A percentile compares a stretch with the other conserved stretches of the same genome.
These are phyloP conservation scores for Dendroctonus ponderosae DNA, from an alignment of 1,140 invertebrate genomes.

Conservation along the genomic window DNA sequence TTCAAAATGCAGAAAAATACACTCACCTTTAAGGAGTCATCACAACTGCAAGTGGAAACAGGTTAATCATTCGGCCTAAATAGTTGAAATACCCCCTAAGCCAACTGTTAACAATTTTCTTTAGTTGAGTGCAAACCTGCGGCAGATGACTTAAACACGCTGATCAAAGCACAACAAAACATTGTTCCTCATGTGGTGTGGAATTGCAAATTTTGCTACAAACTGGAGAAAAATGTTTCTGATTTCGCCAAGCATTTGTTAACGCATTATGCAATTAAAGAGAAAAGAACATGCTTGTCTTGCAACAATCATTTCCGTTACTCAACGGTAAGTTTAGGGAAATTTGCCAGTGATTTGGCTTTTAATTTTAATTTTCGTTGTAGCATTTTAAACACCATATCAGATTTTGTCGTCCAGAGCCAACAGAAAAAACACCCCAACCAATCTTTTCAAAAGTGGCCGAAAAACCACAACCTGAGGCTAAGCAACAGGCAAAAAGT, in stretches of 20 bases:
- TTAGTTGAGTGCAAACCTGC: background rate
- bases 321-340: slow-evolving; percentile 36
- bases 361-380: background rate
- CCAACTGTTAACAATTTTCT: background rate
- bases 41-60: slow-evolving; percentile 5
- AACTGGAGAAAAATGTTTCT: slow-evolving; percentile 42
- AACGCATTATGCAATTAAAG: slow-evolving; percentile 44
- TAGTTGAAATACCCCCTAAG: background rate
- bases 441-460: too few species aligned
- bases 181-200: slow-evolving; percentile 44
- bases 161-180: slow-evolving; percentile 46
- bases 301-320: slow-evolving; percentile 43
- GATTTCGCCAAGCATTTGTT: slow-evolving; percentile 48
- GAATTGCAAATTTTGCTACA: slow-evolving; percentile 51
- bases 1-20: slow-evolving; percentile 50
- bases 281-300: slow-evolving; percentile 41
- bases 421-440: too few species aligned
- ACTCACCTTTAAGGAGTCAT: slow-evolving; percentile 23
- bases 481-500: background rate
- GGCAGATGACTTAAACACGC: slow-evolving; percentile 30
- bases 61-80: background rate
- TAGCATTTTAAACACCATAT: too few species aligned
- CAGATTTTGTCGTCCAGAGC: too few species aligned
- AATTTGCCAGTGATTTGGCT: background rate
- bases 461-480: too few species aligned